Conservation (phyloP, 1,140 invertebrate species). For the Cydia splendana region DNA sequence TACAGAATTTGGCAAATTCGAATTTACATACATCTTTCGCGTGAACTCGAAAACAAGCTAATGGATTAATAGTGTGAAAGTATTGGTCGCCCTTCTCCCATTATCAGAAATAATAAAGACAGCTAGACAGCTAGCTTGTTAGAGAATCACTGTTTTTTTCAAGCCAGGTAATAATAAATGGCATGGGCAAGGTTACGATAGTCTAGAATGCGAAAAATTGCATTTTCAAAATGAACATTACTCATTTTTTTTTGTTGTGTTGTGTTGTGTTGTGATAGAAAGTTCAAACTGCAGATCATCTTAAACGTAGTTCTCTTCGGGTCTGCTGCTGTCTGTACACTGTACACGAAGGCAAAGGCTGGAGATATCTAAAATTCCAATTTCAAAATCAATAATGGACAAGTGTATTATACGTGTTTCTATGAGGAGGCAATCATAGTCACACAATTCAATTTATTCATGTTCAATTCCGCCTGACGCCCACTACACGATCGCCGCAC, state of each 20-base stretch:
- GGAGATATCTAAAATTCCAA: constrained; percentile 48
- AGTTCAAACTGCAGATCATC: no score
- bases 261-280: no score
- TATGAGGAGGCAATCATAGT: constrained; percentile 53
- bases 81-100: background rate
- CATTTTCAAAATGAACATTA: no score
- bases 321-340: no score
- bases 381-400: constrained; percentile 53
- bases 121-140: no score
- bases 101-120: no score
- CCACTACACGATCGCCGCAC: constrained; percentile 42
- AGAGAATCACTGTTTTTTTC: no score
- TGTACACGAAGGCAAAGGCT: background rate
- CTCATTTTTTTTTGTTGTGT: no score
- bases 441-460: constrained; percentile 65
- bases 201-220: no score
- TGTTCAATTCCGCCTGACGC: constrained; percentile 54
- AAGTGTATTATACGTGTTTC: constrained; percentile 39
- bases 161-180: no score
- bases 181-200: no score
- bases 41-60: constrained; percentile 6
- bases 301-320: no score
- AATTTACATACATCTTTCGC: constrained; percentile 3
- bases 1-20: background rate
- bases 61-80: background rate